Percentiles rank a stretch among this genome's conserved stretches.
Evolutionary conservation across 2,113 vertebrate genomes (phyloP).

Genomic region (Mastomys natalensis): DNA sequence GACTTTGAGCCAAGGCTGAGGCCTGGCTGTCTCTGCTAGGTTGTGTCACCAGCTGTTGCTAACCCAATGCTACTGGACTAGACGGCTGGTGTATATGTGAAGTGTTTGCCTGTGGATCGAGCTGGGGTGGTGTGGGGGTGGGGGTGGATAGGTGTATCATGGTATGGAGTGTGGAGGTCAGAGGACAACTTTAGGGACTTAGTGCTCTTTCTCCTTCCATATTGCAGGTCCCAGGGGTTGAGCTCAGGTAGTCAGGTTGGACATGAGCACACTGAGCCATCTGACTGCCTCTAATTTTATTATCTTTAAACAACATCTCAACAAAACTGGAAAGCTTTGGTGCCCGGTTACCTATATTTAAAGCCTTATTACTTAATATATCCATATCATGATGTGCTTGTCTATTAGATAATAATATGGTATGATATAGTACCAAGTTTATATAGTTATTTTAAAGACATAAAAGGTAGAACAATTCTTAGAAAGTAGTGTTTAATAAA

Average conservation of each 20-base stretch:
- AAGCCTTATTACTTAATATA: not conserved
- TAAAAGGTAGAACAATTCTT: conserved; percentile 27
- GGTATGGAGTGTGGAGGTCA: not conserved
- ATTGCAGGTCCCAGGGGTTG: not conserved
- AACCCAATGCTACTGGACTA: too few species aligned
- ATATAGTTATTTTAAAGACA: not conserved
- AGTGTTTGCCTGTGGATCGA: not conserved
- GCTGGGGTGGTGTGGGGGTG: not conserved
- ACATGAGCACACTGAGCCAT: not conserved
- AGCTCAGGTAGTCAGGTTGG: not conserved
- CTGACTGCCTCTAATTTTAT: not conserved
- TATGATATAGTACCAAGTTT: not conserved
- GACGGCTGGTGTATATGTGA: too few species aligned
- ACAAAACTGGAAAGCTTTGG: not conserved
- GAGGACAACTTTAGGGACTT: not conserved
- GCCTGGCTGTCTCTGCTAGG: too few species aligned
- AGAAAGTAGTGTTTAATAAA: conserved; percentile 17
- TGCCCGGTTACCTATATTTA: not conserved
- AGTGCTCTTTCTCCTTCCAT: not conserved
- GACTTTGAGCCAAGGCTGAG: too few species aligned
- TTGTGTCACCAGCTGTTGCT: too few species aligned
- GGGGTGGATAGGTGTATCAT: too few species aligned
- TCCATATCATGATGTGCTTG: not conserved
- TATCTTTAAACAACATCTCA: not conserved
- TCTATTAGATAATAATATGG: not conserved